Base-by-base conservation (phyloP, 1,140 invertebrate species). In the Ridgeia piscesae region DNA sequence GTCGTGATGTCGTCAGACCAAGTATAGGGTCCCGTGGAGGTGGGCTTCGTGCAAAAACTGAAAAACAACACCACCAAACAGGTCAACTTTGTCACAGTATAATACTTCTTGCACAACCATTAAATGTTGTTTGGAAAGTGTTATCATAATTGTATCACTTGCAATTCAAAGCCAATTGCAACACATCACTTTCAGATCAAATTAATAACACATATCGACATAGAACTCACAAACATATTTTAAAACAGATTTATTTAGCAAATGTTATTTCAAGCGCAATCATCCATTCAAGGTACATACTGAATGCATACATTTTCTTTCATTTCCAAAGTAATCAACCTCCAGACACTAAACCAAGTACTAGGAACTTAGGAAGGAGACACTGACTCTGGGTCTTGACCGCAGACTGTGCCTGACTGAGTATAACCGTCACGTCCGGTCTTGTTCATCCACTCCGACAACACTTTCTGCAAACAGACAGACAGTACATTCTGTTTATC, bases 1-100 rank as follows among this genome's bases (percentile, higher is more conserved):
- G 99, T 98, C 31, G 99, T 99, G 93, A 99, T 99, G 95, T 99
- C 98, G 94, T 99, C 98, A 17, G 98, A 98, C 99, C 99, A 99
- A 95, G 98, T 98, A 96, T 99, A 99, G 0, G 99, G 98, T 21
- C 98, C 98, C 88, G 98, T 99, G 89, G 50, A 42, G 0, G 98
- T 97, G 33, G 99, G 99, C 14, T 98, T 98, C 96, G 98, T 98
- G 95, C 99, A 99, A 96, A 98, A 99, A 95, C 98, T 98, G 95
- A 31, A 96, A 96, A 21, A 9, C 48, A 50, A 50, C 58, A 77
- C 27, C 11, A 21, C 58, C 42, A 77, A 17, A 77, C 14, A 77
- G 11, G 27, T 77, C 58, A 77, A 8, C 4, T 77, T 77, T 21
- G 2, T 21, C 42, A 42, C 27, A 2, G 58, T 77, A 31, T 21